Evolutionary conservation across 2,797 vertebrate genomes (phyloP).

Genomic region (Sebastes variabilis): DNA sequence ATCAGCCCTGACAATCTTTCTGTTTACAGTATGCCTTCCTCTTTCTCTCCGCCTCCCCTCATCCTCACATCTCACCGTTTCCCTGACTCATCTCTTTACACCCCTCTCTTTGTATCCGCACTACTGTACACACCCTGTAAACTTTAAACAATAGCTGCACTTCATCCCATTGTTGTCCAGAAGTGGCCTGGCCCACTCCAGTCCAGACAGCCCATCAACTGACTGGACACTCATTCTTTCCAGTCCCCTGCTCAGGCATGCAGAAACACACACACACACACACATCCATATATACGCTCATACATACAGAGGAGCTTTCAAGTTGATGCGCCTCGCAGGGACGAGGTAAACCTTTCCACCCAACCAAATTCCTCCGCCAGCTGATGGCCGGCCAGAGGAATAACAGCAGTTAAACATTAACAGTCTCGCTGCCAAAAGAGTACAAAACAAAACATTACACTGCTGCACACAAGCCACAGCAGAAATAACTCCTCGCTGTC

Average conservation of each 20-base stretch:
- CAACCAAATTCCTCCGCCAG: slow-evolving; percentile 32
- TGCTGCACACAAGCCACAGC: slow-evolving; percentile 55
- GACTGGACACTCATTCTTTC: slow-evolving; percentile 58
- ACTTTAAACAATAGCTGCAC: slow-evolving; percentile 69
- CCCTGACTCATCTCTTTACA: slow-evolving; percentile 41
- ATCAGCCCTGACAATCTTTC: slow-evolving; percentile 43
- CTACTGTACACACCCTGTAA: slow-evolving; percentile 55
- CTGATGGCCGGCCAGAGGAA: slow-evolving; percentile 51
- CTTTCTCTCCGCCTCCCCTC: slow-evolving; percentile 30
- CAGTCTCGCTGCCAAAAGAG: slow-evolving; percentile 57
- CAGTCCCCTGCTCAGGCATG: slow-evolving; percentile 66
- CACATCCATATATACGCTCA: slow-evolving; percentile 49
- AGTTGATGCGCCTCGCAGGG: slow-evolving; percentile 20
- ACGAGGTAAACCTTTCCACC: slow-evolving; percentile 35
- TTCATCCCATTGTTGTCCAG: slow-evolving; percentile 61
- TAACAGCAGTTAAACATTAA: slow-evolving; percentile 72
- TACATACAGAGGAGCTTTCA: slow-evolving; percentile 46
- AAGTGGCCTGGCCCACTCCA: slow-evolving; percentile 53
- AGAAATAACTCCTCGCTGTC: slow-evolving; percentile 68
- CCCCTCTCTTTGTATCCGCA: slow-evolving; percentile 17
- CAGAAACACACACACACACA: slow-evolving; percentile 59
- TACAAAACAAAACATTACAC: slow-evolving; percentile 61
- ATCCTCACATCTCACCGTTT: slow-evolving; percentile 40
- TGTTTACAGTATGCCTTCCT: slow-evolving; percentile 55
- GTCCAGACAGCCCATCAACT: slow-evolving; percentile 62